Evolutionary conservation across 2,797 vertebrate genomes (phyloP), one percentile per base, ranked within the genome.

Genomic region (Cyclopterus lumpus): DNA sequence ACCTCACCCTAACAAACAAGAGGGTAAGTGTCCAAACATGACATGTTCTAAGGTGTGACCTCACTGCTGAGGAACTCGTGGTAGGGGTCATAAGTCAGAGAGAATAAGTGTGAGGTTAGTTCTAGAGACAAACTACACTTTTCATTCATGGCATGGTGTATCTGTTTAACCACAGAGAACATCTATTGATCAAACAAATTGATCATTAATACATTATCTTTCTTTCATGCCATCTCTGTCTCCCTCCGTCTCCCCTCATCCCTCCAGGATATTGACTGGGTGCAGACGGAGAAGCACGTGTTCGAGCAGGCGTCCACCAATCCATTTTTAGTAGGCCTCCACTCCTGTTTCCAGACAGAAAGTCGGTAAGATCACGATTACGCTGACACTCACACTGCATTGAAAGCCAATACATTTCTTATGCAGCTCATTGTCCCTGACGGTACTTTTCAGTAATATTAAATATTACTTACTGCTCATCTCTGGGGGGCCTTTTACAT

Each of bases 281-380:
- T 99, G 64, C 98, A 99, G 95, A 99, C 98, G 6, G 98, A 99
- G 95, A 99, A 99, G 93, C 98, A 99, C 5, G 98, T 99, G 85
- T 99, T 99, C 64, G 97, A 99, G 88, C 98, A 99, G 93, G 98
- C 98, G 3, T 98, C 98, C 89, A 97, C 95, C 93, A 99, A 97
- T 91, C 97, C 97, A 0, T 99, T 99, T 94, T 92, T 99, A 78
- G 98, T 99, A 8, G 98, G 98, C 87, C 95, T 99, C 66, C 98
- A 99, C 88, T 99, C 98, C 87, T 99, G 97, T 91, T 99, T 99
- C 93, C 98, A 99, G 94, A 99, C 98, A 7, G 95, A 97, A 36
- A 99, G 98, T 92, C 96, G 98, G 98, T 99, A 95, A 97, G 97
- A 86, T 67, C 32, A 0, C 3, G 46, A 80, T 18, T 1, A 67